A percentile compares a stretch with the other conserved stretches of the same genome.
These are phyloP conservation scores for Gorilla gorilla DNA, from an alignment of 2,113 vertebrate species.

Conservation along the genomic window DNA sequence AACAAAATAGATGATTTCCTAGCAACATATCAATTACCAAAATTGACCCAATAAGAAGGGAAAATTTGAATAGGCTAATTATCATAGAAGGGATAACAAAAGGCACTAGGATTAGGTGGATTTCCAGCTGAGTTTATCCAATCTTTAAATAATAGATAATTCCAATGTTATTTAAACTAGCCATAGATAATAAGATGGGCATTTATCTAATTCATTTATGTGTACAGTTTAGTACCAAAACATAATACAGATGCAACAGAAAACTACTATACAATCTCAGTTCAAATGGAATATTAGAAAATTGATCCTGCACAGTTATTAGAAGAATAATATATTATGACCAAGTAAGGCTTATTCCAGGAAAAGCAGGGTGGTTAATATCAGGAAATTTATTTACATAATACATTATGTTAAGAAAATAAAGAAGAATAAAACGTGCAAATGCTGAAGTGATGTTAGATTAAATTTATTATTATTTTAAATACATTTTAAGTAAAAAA, in stretches of 20 bases:
- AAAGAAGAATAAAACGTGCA: neutral
- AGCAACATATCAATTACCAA: neutral
- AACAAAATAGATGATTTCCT: conserved; percentile 27
- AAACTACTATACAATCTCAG: neutral
- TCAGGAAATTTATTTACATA: neutral
- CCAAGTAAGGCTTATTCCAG: neutral
- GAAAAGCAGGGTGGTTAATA: neutral
- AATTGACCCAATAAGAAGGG: neutral
- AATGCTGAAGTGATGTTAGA: neutral
- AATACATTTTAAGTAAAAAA: neutral
- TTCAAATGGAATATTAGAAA: conserved; percentile 22
- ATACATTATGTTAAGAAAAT: neutral
- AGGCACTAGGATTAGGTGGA: neutral
- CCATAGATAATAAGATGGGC: neutral
- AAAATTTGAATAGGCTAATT: conserved; percentile 14
- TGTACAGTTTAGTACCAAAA: neutral
- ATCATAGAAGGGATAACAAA: neutral
- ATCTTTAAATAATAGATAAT: conserved; percentile 1
- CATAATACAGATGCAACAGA: neutral
- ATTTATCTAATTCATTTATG: neutral
- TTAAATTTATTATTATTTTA: neutral
- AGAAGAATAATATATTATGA: neutral
- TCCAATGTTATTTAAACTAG: neutral
- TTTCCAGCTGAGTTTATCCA: neutral
- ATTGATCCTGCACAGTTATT: neutral